A percentile compares a stretch with the other conserved stretches of the same genome.
phyloP scores from a whole-genome alignment of 2,888 invertebrate genomes.

The Atherix ibis region DNA sequence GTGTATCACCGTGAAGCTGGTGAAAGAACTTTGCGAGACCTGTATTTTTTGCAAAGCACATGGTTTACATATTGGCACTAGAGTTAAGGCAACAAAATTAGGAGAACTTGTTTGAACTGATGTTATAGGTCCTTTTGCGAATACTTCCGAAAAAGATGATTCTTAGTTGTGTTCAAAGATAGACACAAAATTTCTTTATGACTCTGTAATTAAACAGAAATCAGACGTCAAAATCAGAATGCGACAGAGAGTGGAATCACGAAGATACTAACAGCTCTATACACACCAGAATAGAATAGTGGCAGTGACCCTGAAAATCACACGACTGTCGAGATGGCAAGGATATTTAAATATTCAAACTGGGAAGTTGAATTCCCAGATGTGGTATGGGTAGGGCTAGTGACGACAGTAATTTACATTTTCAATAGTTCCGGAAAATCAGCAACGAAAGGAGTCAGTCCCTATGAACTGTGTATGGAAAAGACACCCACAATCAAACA shows the following conservation, averaged over 20 bases:
- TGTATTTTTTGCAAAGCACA: slow-evolving; percentile 1
- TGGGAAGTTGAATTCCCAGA: slow-evolving; percentile 1
- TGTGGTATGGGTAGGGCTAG: not conserved
- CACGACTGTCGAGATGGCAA: slow-evolving; percentile 13
- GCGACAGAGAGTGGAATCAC: not conserved
- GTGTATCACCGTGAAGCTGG: not conserved
- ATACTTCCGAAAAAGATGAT: not conserved
- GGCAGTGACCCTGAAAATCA: slow-evolving; percentile 9
- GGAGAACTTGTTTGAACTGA: not conserved
- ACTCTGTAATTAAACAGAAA: not conserved
- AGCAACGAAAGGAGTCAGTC: slow-evolving; percentile 1
- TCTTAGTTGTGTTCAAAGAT: slow-evolving; percentile 1
- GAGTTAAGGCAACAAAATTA: not conserved
- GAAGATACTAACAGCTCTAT: slow-evolving; percentile 2
- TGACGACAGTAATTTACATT: not conserved
- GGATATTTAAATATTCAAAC: slow-evolving; percentile 7
- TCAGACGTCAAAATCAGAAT: not conserved
- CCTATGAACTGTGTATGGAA: slow-evolving; percentile 10
- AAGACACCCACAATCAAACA: slow-evolving; percentile 9
- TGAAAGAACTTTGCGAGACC: not conserved
- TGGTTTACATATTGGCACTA: not conserved
- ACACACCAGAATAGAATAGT: slow-evolving; percentile 16
- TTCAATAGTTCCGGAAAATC: slow-evolving; percentile 5
- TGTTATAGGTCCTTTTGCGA: not conserved
- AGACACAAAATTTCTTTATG: not conserved